These are phyloP conservation scores for Oryzias celebensis DNA, from an alignment of 2,113 vertebrate genomes.

Conservation along the genomic window DNA sequence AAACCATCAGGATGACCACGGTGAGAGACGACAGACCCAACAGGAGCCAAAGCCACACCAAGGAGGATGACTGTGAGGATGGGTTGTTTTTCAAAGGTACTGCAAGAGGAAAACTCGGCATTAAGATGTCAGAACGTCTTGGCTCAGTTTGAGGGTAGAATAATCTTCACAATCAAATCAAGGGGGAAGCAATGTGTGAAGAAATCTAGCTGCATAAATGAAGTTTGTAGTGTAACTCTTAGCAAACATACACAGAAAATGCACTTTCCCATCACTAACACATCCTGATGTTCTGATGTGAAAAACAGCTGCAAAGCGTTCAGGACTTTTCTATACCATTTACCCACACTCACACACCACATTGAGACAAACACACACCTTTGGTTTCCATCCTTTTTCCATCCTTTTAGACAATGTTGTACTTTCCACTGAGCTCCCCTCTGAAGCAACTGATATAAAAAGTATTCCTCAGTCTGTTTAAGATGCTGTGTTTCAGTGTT, in stretches of 20 bases:
- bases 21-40: constrained; percentile 1
- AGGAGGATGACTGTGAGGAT: fast-evolving
- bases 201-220: too few species aligned
- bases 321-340: neutral
- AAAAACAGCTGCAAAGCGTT: too few species aligned
- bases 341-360: neutral
- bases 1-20: constrained; percentile 23
- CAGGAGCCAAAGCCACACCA: constrained; percentile 25
- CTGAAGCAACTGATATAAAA: constrained; percentile 44
- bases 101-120: constrained; percentile 14
- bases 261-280: too few species aligned
- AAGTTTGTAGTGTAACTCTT: too few species aligned
- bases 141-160: too few species aligned
- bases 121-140: neutral
- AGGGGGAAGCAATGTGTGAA: too few species aligned
- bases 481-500: neutral
- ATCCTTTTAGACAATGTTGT: constrained; percentile 29
- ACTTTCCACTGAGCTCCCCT: constrained; percentile 10
- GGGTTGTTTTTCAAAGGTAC: fast-evolving
- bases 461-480: constrained; percentile 4
- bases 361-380: neutral
- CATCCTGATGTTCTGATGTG: too few species aligned
- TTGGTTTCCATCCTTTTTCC: constrained; percentile 3
- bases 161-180: too few species aligned
- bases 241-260: too few species aligned